A percentile compares a stretch with the other conserved stretches of the same genome.
phyloP scores from a whole-genome alignment of 2,888 invertebrate genomes.

The Chloroclysta siterata region DNA sequence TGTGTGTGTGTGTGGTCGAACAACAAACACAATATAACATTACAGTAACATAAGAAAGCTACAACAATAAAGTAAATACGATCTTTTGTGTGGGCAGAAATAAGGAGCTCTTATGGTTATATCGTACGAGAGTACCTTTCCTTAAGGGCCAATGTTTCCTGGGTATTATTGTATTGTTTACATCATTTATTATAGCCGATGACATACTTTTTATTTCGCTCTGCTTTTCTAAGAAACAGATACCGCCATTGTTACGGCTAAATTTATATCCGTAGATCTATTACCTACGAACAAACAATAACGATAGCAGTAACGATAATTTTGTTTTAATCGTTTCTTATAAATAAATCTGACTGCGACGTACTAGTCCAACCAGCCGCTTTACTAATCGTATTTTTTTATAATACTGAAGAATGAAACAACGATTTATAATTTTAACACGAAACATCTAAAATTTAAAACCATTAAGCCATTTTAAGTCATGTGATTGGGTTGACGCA shows the following conservation, averaged over 20 bases:
- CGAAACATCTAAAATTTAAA: too few relatives aligned
- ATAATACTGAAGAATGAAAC: too few relatives aligned
- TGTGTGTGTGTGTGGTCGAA: too few relatives aligned
- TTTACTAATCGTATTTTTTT: too few relatives aligned
- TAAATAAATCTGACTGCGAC: too few relatives aligned
- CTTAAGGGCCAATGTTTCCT: conserved; percentile 38
- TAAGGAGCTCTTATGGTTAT: conserved; percentile 26
- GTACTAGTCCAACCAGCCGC: too few relatives aligned
- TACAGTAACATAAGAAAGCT: conserved; percentile 32
- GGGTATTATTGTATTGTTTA: conserved; percentile 19
- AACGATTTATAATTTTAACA: too few relatives aligned
- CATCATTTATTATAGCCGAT: conserved; percentile 21
- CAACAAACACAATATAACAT: conserved; percentile 34
- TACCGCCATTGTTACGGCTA: background rate
- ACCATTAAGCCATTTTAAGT: too few relatives aligned
- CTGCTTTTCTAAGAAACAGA: background rate
- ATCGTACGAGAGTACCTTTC: conserved; percentile 36
- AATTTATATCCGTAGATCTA: background rate
- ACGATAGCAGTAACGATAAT: background rate
- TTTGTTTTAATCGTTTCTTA: too few relatives aligned
- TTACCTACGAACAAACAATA: background rate
- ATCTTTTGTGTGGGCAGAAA: conserved; percentile 47
- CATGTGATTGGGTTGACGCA: too few relatives aligned
- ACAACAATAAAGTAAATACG: conserved; percentile 50
- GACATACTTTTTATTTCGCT: conserved; percentile 7